Conservation (phyloP, 2,797 vertebrate genomes). For the Gymnopithys bicolor region DNA sequence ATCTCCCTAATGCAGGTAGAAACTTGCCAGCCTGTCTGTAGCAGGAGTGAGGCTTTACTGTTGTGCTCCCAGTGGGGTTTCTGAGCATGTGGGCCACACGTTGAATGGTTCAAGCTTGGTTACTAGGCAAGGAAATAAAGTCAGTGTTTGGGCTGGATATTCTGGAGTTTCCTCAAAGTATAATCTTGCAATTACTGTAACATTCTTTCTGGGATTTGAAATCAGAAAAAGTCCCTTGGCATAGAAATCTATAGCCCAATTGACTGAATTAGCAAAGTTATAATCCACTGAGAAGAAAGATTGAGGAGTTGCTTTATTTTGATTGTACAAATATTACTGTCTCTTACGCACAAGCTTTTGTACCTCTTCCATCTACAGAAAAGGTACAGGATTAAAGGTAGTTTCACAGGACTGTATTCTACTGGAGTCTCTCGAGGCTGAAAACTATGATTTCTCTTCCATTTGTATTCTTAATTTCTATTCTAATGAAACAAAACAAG, state of each 20-base stretch:
- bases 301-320: neutral
- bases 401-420: neutral
- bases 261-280: neutral
- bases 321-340: neutral
- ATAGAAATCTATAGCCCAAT: neutral
- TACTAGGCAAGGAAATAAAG: neutral
- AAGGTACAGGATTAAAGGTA: neutral
- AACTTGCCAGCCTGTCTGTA: accelerated
- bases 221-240: neutral
- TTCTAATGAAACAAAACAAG: neutral
- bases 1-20: neutral
- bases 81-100: accelerated
- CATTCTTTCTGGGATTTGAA: neutral
- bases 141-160: neutral
- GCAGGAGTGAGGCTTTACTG: neutral
- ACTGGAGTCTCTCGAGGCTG: neutral
- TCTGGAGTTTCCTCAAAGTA: neutral
- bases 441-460: neutral
- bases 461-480: neutral
- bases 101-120: neutral
- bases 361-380: neutral
- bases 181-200: neutral
- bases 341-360: neutral
- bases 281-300: neutral
- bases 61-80: neutral